Base-by-base conservation (phyloP, 92 coral and sea anemone species). In the Diadumene lineata region DNA sequence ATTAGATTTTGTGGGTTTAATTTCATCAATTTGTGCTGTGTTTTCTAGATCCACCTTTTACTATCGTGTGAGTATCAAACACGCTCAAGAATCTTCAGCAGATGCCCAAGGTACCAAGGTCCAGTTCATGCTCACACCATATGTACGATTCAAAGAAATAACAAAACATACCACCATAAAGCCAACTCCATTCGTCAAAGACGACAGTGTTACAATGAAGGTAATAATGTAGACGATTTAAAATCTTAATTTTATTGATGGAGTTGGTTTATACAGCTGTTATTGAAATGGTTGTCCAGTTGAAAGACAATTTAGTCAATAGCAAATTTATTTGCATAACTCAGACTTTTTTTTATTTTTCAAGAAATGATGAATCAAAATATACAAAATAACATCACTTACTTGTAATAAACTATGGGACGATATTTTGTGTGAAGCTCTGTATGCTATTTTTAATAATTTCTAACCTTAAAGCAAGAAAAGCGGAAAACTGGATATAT, bases 81-180 rank as follows among this genome's bases (percentile, higher is more conserved):
- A 94, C 82, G 28, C 85, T 17, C 22, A 23, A 1, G 57, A 76
- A 1, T 93, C 98, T 9, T 0, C 19, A 29, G 84, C 76, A 0
- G 67, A 81, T 28, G 97, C 98, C 0, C 60, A 79, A 57, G 93
- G 93, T 23, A 84, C 92, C 31, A 90, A 69, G 79, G 91, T 94
- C 70, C 75, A 79, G 19, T 91, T 96, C 90, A 82, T 94, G 83
- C 77, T 94, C 15, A 64, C 92, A 25, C 75, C 90, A 0, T 88
- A 80, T 63, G 66, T 88, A 28, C 77, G 44, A 43, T 94, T 85
- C 79, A 81, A 80, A 56, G 72, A 81, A 43, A 43, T 74, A 65
- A 50, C 68, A 0, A 88, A 82, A 11, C 67, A 63, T 70, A 43
- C 22, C 1, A 86, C 80, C 69, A 8, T 24, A 24, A 44, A 56